Conservation (phyloP, 1,140 invertebrate species). For the Caerostris extrusa region DNA sequence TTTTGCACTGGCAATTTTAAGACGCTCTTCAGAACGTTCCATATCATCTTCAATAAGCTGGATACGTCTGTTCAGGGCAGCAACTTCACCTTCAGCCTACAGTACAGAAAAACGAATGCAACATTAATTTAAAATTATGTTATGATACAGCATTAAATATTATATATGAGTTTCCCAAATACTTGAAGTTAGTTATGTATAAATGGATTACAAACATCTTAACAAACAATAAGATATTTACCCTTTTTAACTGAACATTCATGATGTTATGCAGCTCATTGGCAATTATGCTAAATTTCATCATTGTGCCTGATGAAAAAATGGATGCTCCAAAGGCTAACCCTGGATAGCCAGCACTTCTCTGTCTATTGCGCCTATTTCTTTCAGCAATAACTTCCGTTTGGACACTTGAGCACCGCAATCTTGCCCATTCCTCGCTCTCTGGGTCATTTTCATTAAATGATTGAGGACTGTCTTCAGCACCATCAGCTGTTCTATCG, state of each 20-base stretch:
- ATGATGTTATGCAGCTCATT: conserved; percentile 99
- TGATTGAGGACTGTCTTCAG: conserved; percentile 61
- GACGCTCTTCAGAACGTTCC: conserved; percentile 98
- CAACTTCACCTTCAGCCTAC: conserved; percentile 98
- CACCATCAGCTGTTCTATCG: conserved; percentile 74
- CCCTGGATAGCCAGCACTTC: conserved; percentile 95
- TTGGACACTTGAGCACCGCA: conserved; percentile 92
- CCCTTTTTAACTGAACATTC: conserved; percentile 97
- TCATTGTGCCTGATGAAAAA: conserved; percentile 97
- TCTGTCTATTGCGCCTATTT: conserved; percentile 84
- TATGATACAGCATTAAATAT: background rate
- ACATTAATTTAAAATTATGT: background rate
- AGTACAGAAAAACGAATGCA: background rate
- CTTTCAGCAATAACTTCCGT: conserved; percentile 92
- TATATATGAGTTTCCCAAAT: too few species aligned
- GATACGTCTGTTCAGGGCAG: conserved; percentile 98
- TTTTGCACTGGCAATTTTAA: conserved; percentile 92
- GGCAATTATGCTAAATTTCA: conserved; percentile 97
- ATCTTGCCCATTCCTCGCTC: conserved; percentile 85
- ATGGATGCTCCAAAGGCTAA: conserved; percentile 94
- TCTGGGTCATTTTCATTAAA: conserved; percentile 88
- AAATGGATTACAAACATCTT: too few species aligned
- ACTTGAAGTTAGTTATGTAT: too few species aligned
- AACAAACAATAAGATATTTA: conserved; percentile 84
- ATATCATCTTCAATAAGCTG: conserved; percentile 99